phyloP scores from a whole-genome alignment of 2,113 vertebrate species.

The Limnothrissa miodon region DNA sequence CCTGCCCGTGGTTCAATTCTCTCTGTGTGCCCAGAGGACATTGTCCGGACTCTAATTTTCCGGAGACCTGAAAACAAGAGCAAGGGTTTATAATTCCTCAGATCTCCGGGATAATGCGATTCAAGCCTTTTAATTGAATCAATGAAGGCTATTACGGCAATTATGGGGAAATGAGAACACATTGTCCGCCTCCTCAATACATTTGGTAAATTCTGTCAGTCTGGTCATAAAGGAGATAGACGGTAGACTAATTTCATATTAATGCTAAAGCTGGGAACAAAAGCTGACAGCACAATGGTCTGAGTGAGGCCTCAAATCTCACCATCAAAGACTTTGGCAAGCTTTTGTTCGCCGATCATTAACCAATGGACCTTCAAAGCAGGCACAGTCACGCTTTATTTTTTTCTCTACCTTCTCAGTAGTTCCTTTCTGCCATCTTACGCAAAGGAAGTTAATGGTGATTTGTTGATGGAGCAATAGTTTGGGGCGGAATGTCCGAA shows the following conservation, averaged over 20 bases:
- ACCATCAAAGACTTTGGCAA: conserved; percentile 25
- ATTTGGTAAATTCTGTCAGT: conserved; percentile 66
- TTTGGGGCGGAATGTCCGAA: background rate
- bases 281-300: conserved; percentile 34
- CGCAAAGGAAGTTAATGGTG: conserved; percentile 40
- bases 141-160: conserved; percentile 78
- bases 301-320: conserved; percentile 19
- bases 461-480: conserved; percentile 2
- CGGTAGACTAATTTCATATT: conserved; percentile 54
- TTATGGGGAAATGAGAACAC: conserved; percentile 70
- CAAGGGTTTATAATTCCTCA: conserved; percentile 56
- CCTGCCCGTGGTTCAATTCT: background rate
- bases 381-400: conserved; percentile 6
- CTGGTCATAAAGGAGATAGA: conserved; percentile 52
- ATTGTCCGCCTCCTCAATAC: conserved; percentile 68
- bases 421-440: conserved; percentile 18
- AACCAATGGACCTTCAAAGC: conserved; percentile 2
- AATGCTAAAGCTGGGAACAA: conserved; percentile 62
- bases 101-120: conserved; percentile 68
- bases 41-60: conserved; percentile 61
- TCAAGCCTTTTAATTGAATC: conserved; percentile 71
- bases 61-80: conserved; percentile 50
- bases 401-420: conserved; percentile 4
- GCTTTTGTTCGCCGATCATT: conserved; percentile 26
- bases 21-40: conserved; percentile 23